Base-by-base conservation (phyloP, 2,888 invertebrate genomes). In the Pantelozetes paolii region DNA sequence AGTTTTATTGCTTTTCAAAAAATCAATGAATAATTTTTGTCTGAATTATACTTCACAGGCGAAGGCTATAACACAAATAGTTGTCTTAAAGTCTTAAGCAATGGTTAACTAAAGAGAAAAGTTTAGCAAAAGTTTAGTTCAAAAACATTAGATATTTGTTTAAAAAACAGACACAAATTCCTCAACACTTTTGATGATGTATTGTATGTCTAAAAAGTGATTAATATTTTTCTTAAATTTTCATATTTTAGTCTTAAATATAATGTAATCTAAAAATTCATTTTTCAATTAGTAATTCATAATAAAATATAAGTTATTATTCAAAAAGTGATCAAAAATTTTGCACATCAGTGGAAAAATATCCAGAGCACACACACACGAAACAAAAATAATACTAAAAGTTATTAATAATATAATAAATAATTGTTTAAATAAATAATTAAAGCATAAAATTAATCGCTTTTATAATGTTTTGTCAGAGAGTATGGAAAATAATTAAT, bases 371-470 rank as follows among this genome's bases (percentile, higher is more conserved):
- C 36, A 36, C 6, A n/a, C n/a, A n/a, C n/a, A n/a, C n/a, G n/a
- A n/a, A n/a, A n/a, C n/a, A 36, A 45, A 45, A 45, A 45, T 11
- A 45, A 45, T 45, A 11, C 45, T 36, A 8, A 8, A n/a, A 36
- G 36, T 36, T 36, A 45, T 45, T 45, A 45, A 9, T 45, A 45
- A 45, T 45, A 45, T 54, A 20, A 54, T 54, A 54, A 54, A 54
- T 54, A 54, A 54, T 54, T 54, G 54, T 54, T 54, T 54, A 54
- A 54, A 54, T 54, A 54, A 54, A 54, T 54, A 54, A 20, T 54
- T 54, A 20, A 54, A 20, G 54, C 54, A 54, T 54, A 54, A 54
- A 54, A 59, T 59, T 59, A 59, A 59, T 59, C 59, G 59, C 59
- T 59, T 59, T 59, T 59, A 28, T 28, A 59, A 30, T 28, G 28